Percentiles rank a stretch among this genome's conserved stretches.
phyloP scores from a whole-genome alignment of 2,113 vertebrate genomes.

The Lontra canadensis region DNA sequence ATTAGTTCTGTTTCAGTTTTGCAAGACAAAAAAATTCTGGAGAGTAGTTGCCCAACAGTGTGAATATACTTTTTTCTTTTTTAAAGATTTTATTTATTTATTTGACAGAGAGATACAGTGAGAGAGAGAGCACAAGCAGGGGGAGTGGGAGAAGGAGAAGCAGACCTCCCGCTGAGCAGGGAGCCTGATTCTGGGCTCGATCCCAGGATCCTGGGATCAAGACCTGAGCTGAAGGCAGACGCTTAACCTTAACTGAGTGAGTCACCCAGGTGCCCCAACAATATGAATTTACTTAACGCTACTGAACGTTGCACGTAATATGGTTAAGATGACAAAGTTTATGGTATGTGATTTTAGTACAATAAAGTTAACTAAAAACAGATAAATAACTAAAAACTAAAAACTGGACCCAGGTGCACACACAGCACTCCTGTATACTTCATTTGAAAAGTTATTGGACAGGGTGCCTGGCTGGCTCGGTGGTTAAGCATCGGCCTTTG shows the following conservation, averaged over 20 bases:
- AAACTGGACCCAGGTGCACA: background rate
- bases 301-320: background rate
- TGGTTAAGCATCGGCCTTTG: too few species aligned
- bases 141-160: too few species aligned
- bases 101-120: too few species aligned
- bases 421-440: background rate
- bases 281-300: background rate
- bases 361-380: background rate
- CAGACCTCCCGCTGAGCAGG: too few species aligned
- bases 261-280: too few species aligned
- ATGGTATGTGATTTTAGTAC: background rate
- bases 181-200: too few species aligned
- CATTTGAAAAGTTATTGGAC: background rate
- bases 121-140: too few species aligned
- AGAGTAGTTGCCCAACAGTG: background rate
- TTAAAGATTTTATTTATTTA: too few species aligned
- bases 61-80: background rate
- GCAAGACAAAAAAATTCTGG: background rate
- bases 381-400: background rate
- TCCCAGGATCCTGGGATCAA: too few species aligned
- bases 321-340: background rate
- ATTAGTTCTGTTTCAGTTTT: background rate
- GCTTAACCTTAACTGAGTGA: too few species aligned
- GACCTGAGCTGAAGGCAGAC: too few species aligned
- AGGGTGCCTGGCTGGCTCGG: too few species aligned